Percentiles rank a stretch among this genome's conserved stretches.
These are phyloP conservation scores for Xiphorhynchus elegans DNA, from an alignment of 2,113 vertebrate genomes.

Conservation along the genomic window DNA sequence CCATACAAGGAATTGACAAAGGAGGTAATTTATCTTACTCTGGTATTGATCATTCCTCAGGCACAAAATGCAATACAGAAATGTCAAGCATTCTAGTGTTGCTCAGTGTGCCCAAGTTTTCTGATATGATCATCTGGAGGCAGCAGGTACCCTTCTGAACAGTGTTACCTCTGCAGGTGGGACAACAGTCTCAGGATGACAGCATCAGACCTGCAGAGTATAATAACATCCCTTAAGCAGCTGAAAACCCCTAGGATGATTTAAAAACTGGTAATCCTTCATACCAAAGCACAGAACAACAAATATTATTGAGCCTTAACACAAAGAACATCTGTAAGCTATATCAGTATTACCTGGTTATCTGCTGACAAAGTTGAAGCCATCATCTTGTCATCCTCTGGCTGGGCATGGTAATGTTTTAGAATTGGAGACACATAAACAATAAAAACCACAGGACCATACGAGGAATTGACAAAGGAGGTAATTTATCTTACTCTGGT, in stretches of 20 bases:
- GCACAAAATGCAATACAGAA: neutral
- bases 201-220: neutral
- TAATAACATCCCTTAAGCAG: neutral
- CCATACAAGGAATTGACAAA: slow-evolving; percentile 36
- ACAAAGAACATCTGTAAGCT: neutral
- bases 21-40: slow-evolving; percentile 50
- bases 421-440: neutral
- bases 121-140: neutral
- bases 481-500: slow-evolving; percentile 43
- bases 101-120: neutral
- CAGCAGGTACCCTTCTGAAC: neutral
- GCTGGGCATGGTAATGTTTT: slow-evolving; percentile 31
- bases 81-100: neutral
- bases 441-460: neutral
- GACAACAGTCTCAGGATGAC: neutral
- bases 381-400: neutral
- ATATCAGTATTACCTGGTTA: neutral
- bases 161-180: neutral
- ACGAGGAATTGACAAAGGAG: slow-evolving; percentile 37
- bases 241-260: neutral
- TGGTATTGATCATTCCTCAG: neutral
- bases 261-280: slow-evolving; percentile 25
- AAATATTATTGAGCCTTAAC: slow-evolving; percentile 12
- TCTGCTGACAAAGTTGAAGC: slow-evolving; percentile 21
- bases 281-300: neutral